Conservation (phyloP, 2,797 vertebrate species). For the Tokudaia tokunoshimensis region DNA sequence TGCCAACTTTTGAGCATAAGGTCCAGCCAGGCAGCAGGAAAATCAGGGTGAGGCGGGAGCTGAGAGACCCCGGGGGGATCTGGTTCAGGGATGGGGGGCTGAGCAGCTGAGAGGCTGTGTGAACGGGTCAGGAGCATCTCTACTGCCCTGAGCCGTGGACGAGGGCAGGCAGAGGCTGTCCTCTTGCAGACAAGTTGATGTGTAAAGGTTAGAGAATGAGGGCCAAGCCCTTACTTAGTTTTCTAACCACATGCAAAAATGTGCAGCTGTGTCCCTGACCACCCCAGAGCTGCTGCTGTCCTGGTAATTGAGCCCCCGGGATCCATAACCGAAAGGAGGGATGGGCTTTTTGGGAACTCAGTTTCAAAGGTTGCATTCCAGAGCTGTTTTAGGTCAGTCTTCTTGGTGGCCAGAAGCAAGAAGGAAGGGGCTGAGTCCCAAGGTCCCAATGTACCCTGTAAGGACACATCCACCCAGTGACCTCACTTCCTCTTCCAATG, state of each 20-base stretch:
- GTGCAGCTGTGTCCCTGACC: neutral
- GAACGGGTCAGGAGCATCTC: neutral
- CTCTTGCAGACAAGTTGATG: neutral
- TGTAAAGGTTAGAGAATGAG: neutral
- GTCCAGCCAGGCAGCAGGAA: neutral
- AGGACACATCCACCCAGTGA: neutral
- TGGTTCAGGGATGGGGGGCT: neutral
- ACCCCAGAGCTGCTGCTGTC: neutral
- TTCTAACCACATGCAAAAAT: neutral
- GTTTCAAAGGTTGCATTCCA: neutral
- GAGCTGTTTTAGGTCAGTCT: neutral
- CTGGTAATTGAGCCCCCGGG: neutral
- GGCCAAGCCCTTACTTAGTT: neutral
- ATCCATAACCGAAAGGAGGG: neutral
- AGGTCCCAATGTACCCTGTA: neutral
- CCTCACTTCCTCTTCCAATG: neutral
- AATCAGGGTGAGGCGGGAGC: neutral
- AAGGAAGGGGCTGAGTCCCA: no score
- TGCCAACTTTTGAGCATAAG: neutral
- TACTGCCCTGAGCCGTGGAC: neutral
- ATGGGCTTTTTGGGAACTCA: neutral
- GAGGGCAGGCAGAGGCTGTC: neutral
- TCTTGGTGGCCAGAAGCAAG: neutral
- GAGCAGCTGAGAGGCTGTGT: no score
- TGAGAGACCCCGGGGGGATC: neutral